A percentile compares a stretch with the other conserved stretches of the same genome.
Conservation (phyloP, 2,113 vertebrate genomes). For the Apaloderma vittatum region DNA sequence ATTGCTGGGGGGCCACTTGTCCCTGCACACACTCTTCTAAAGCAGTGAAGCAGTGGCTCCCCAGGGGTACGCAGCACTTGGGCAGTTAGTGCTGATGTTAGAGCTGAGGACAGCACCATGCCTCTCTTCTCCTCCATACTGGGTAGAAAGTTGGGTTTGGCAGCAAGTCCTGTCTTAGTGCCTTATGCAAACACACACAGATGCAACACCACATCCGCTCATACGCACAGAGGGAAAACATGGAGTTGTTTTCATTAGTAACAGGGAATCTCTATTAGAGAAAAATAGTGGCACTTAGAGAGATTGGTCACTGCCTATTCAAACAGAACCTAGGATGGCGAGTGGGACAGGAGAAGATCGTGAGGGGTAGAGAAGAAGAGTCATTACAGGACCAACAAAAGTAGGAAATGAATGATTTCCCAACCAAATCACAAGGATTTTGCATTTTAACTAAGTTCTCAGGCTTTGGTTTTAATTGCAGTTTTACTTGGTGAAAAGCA, state of each 20-base stretch:
- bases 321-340: neutral
- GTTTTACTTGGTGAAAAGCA: neutral
- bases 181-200: neutral
- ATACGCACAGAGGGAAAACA: neutral
- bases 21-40: neutral
- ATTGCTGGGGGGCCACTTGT: neutral
- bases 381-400: neutral
- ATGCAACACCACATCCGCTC: neutral
- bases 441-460: neutral
- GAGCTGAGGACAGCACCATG: neutral
- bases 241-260: neutral
- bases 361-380: neutral
- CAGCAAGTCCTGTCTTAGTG: neutral
- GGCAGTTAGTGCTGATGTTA: neutral
- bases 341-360: neutral
- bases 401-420: neutral
- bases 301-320: neutral
- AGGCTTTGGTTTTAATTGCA: neutral
- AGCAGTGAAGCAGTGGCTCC: accelerated
- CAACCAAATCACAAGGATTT: neutral
- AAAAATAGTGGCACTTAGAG: neutral
- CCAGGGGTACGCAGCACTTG: neutral
- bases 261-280: neutral
- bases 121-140: neutral
- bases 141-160: neutral